Percentiles rank a stretch among this genome's conserved stretches.
Conservation (phyloP, 2,113 vertebrate species). For the Leucoraja erinaceus region DNA sequence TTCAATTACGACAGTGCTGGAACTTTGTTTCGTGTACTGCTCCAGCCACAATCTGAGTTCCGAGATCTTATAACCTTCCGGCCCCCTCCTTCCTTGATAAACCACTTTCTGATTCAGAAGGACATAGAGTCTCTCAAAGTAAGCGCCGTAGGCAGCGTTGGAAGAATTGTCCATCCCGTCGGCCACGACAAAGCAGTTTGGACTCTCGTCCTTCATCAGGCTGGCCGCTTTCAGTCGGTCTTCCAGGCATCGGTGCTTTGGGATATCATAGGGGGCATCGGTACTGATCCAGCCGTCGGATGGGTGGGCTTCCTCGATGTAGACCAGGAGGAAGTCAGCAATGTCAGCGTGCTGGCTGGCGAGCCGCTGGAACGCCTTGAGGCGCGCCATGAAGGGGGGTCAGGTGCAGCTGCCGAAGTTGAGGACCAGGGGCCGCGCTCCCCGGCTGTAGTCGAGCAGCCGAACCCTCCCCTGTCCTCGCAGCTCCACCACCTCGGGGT, state of each 20-base stretch:
- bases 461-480: slow-evolving; percentile 64
- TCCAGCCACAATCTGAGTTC: slow-evolving; percentile 89
- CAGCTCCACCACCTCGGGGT: slow-evolving; percentile 85
- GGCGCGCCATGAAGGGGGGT: slow-evolving; percentile 98
- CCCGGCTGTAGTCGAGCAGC: slow-evolving; percentile 82
- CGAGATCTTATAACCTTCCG: slow-evolving; percentile 89
- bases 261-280: slow-evolving; percentile 88
- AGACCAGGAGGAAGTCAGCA: slow-evolving; percentile 91
- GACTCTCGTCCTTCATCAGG: slow-evolving; percentile 73
- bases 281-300: slow-evolving; percentile 97
- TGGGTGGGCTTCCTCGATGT: slow-evolving; percentile 96
- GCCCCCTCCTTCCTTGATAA: slow-evolving; percentile 90
- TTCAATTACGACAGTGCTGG: slow-evolving; percentile 64
- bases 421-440: slow-evolving; percentile 81
- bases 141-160: slow-evolving; percentile 95
- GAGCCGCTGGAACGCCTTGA: slow-evolving; percentile 86
- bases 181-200: slow-evolving; percentile 77
- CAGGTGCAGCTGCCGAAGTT: slow-evolving; percentile 99
- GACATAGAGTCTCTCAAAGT: slow-evolving; percentile 94
- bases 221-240: slow-evolving; percentile 82
- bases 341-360: slow-evolving; percentile 82
- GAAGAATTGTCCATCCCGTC: slow-evolving; percentile 95
- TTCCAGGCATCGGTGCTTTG: slow-evolving; percentile 86
- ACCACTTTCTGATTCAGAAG: slow-evolving; percentile 78
- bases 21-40: slow-evolving; percentile 63